phyloP scores from a whole-genome alignment of 37 sponge, comb jelly and placozoan genomes.

The Tethya wilhelma region DNA sequence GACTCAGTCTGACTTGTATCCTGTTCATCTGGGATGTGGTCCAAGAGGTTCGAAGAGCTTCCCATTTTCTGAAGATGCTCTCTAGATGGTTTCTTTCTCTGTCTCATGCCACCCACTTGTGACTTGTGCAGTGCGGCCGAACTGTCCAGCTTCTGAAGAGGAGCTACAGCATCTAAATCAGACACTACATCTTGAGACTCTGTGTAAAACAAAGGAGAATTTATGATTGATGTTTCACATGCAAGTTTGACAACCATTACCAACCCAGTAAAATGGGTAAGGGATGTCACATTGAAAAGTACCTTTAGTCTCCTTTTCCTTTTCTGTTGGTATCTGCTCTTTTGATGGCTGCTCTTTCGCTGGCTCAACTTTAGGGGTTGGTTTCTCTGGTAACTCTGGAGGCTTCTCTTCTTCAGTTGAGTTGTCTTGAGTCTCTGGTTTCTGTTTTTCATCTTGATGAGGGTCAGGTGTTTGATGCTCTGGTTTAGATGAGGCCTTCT shows the following conservation, averaged over 20 bases:
- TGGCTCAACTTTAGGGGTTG: too few relatives aligned
- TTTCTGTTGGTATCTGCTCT: background rate
- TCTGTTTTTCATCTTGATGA: background rate
- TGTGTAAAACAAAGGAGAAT: background rate
- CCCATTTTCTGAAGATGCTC: slow-evolving; percentile 32
- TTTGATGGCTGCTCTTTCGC: background rate
- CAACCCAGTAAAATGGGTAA: background rate
- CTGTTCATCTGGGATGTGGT: slow-evolving; percentile 10
- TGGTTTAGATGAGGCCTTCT: background rate
- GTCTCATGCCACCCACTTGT: background rate
- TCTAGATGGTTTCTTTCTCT: slow-evolving; percentile 45
- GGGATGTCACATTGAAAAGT: too few relatives aligned
- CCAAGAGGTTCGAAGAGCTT: slow-evolving; percentile 1
- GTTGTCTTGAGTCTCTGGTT: background rate
- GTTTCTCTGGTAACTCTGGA: background rate
- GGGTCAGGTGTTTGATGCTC: background rate
- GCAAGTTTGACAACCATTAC: background rate
- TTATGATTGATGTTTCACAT: background rate
- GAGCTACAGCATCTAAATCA: slow-evolving; percentile 27
- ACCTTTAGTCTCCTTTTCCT: too few relatives aligned
- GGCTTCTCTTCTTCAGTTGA: slow-evolving; percentile 2
- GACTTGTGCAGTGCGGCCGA: slow-evolving; percentile 33
- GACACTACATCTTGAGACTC: background rate
- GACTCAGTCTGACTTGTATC: background rate
- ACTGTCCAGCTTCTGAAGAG: slow-evolving; percentile 15